Evolutionary conservation across 1,140 invertebrate genomes (phyloP).

Genomic region (Periplaneta americana): DNA sequence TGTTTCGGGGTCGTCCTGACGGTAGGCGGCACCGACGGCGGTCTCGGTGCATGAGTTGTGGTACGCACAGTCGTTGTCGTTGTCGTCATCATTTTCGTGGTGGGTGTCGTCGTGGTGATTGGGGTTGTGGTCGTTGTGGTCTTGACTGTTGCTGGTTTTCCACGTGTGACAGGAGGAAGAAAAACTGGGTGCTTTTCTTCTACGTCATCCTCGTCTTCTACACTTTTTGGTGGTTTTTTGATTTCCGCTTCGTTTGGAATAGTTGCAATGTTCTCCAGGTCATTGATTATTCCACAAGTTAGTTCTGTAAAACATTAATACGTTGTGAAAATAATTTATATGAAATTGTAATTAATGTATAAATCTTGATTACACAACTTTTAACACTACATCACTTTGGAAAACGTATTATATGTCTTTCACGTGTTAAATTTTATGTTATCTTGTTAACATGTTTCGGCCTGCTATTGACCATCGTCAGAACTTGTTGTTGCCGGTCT

Average conservation of each 20-base stretch:
- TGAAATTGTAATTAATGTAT: too few species aligned
- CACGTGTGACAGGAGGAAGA: not conserved
- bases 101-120: conserved; percentile 28
- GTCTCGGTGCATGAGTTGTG: conserved; percentile 23
- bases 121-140: conserved; percentile 29
- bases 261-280: not conserved
- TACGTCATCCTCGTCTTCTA: conserved; percentile 28
- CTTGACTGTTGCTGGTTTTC: conserved; percentile 27
- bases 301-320: not conserved
- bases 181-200: conserved; percentile 15
- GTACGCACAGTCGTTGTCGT: conserved; percentile 1
- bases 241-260: not conserved
- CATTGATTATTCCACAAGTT: not conserved
- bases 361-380: too few species aligned
- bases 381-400: too few species aligned
- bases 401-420: too few species aligned
- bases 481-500: too few species aligned
- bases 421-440: too few species aligned
- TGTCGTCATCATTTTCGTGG: conserved; percentile 1
- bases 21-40: conserved; percentile 30
- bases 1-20: conserved; percentile 35
- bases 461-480: too few species aligned
- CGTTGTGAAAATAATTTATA: conserved; percentile 20
- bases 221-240: not conserved
- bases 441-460: too few species aligned